Evolutionary conservation across 2,113 vertebrate species (phyloP).

Genomic region (Lepisosteus osseus): DNA sequence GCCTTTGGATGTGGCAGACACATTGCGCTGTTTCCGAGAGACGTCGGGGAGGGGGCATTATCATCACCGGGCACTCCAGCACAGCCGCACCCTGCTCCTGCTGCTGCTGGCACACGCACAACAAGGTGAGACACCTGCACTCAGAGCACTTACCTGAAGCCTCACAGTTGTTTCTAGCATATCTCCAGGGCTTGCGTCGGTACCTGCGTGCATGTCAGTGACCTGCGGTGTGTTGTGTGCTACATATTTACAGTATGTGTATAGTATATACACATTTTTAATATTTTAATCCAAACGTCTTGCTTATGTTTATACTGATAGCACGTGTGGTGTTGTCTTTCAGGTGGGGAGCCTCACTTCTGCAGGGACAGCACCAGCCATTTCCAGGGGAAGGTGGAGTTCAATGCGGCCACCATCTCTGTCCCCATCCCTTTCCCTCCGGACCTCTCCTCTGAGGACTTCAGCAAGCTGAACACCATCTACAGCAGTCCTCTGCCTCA

Average conservation of each 20-base stretch:
- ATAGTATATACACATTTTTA: no score
- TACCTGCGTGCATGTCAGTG: no score
- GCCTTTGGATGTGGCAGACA: conserved; percentile 80
- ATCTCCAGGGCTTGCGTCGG: no score
- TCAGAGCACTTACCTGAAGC: neutral
- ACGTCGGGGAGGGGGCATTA: conserved; percentile 65
- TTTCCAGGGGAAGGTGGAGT: conserved; percentile 55
- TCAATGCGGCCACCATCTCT: conserved; percentile 49
- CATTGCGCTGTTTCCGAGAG: conserved; percentile 77
- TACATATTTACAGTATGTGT: no score
- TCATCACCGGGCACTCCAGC: conserved; percentile 69
- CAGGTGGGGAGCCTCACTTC: conserved; percentile 32
- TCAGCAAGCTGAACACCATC: conserved; percentile 54
- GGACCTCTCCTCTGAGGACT: conserved; percentile 74
- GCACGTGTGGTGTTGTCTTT: neutral
- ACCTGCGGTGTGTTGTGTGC: no score
- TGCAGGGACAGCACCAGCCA: conserved; percentile 14
- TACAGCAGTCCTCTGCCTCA: conserved; percentile 67
- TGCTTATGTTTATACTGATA: no score
- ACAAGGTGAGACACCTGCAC: conserved; percentile 59
- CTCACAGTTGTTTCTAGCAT: no score
- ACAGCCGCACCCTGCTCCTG: conserved; percentile 77
- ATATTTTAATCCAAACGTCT: no score
- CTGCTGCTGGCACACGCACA: conserved; percentile 79
- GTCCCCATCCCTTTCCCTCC: conserved; percentile 52